phyloP scores from a whole-genome alignment of 2,797 vertebrate genomes.

The Acrossocheilus fasciatus region DNA sequence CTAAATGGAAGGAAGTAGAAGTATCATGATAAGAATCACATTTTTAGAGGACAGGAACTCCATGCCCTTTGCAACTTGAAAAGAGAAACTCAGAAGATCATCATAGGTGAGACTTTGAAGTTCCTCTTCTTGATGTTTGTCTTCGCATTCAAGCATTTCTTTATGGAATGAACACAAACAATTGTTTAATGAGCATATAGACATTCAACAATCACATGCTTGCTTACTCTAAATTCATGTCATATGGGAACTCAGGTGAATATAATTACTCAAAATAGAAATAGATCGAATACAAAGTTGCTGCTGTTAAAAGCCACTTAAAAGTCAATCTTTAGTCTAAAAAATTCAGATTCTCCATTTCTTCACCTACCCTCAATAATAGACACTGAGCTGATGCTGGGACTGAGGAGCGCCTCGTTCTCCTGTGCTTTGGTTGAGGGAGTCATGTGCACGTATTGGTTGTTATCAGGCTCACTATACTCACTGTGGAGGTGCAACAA shows the following conservation, averaged over 20 bases:
- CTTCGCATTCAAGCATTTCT: conserved; percentile 54
- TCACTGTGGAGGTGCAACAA: conserved; percentile 39
- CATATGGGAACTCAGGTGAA: not conserved
- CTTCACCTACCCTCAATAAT: conserved; percentile 66
- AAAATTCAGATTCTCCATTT: not conserved
- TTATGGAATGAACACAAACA: not conserved
- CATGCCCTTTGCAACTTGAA: conserved; percentile 97
- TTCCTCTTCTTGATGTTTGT: conserved; percentile 79
- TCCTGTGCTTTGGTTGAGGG: conserved; percentile 67
- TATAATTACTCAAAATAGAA: not conserved
- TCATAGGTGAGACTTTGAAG: conserved; percentile 89
- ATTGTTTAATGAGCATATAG: not conserved
- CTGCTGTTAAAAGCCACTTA: not conserved
- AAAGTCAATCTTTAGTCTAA: no score
- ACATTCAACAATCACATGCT: not conserved
- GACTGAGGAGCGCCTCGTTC: conserved; percentile 64
- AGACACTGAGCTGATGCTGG: conserved; percentile 52
- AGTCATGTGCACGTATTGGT: conserved; percentile 70
- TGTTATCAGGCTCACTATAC: conserved; percentile 45
- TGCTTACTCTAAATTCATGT: not conserved
- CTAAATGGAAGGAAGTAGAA: not conserved
- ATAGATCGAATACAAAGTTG: not conserved
- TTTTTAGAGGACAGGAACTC: conserved; percentile 93
- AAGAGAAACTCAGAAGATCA: conserved; percentile 92
- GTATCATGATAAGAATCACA: conserved; percentile 61